Base-by-base conservation (phyloP, 37 sponge, comb jelly and placozoan species). In the Lycopodina hypogea region DNA sequence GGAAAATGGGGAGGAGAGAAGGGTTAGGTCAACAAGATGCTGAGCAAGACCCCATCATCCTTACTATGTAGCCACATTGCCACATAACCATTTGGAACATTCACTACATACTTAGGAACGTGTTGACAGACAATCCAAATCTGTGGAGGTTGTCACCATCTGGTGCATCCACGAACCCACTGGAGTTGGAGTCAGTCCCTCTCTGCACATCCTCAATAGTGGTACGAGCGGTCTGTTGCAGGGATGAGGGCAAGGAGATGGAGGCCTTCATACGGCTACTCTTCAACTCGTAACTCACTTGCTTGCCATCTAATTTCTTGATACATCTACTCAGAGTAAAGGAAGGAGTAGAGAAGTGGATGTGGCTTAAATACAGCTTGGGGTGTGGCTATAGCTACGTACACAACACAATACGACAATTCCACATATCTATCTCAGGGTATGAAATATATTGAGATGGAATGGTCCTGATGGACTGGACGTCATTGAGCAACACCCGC, bases 71-170 rank as follows among this genome's bases (percentile, higher is more conserved):
- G n/a, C n/a, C n/a, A n/a, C n/a, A n/a, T n/a, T n/a, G n/a, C n/a
- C n/a, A n/a, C n/a, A n/a, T n/a, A n/a, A n/a, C n/a, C n/a, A n/a
- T n/a, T n/a, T n/a, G n/a, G n/a, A n/a, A n/a, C n/a, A n/a, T n/a
- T n/a, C n/a, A n/a, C n/a, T 53, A 53, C 55, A 35, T 14, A 78
- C 78, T 52, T 45, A 30, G 4, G 30, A 78, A 64, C 0, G 51
- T 45, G 2, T n/a, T 78, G 24, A 51, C 78, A 45, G 66, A 7
- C 78, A 63, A 59, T 26, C 79, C 79, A 35, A 53, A 78, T 68
- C 51, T 78, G 23, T 52, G 23, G 23, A 61, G 58, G 23, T 77
- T 0, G 53, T 51, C 55, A 7, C 23, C 24, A 15, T 68, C 73
- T 28, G 18, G 4, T 9, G 8, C 17, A 29, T 24, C 34, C 66